Evolutionary conservation across 2,888 invertebrate species (phyloP), one percentile per base, ranked within the genome.

Genomic region (Drosophila quinaria): DNA sequence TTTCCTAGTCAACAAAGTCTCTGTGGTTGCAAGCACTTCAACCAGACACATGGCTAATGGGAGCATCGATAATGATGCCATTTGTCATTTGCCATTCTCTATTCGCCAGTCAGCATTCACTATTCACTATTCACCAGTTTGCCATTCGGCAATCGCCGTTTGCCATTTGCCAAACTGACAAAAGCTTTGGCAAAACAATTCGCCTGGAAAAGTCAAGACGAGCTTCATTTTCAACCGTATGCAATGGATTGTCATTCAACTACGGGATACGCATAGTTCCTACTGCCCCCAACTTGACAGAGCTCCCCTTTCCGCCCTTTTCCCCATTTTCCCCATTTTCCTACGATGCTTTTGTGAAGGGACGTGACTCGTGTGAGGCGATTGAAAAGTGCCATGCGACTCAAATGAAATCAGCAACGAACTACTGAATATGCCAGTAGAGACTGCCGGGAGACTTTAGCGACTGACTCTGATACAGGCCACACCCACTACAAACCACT

Each of bases 121-220:
- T 10, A 11, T 17, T 42, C 31, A 19, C 15, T 8, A 44, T 33
- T 56, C 17, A 25, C 46, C 33, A 10, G 29, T 29, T 29, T 29
- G 29, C 29, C 29, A 17, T 22, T 71, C 56, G 80, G 60, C 25
- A 2, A 35, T 54, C 9, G 13, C 22, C 33, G 5, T 37, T 65
- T 55, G 66, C 58, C 68, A 49, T 67, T 68, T 70, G 60, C 52
- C 60, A 65, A 69, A 70, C 59, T 37, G 49, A 52, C 51, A 60
- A 66, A 58, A 70, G 65, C 68, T 63, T 68, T 64, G 56, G 59
- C 60, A 65, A 50, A 72, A 65, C 69, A 78, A 62, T 70, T 88
- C 83, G 72, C 54, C 50, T 77, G 83, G 83, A 88, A 83, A 83
- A 80, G 80, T 80, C 83, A 88, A 83, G 87, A 81, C 68, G 84